These are phyloP conservation scores for Stomorhina lunata DNA, from an alignment of 2,888 invertebrate species.

Conservation along the genomic window DNA sequence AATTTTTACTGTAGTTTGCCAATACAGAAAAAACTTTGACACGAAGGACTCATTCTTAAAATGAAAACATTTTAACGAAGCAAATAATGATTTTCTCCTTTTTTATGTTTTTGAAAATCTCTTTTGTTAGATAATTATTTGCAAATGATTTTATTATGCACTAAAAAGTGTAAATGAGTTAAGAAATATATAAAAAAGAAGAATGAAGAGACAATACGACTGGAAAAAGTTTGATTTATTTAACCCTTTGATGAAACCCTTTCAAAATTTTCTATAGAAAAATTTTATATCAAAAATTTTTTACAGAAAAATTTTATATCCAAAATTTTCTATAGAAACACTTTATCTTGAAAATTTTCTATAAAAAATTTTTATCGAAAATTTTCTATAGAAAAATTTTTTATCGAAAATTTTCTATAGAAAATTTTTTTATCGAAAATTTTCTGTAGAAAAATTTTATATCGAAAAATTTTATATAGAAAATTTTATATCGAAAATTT, in stretches of 20 bases:
- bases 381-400: too few species aligned
- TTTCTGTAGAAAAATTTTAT: too few species aligned
- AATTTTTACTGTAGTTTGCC: conserved; percentile 5
- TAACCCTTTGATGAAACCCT: neutral
- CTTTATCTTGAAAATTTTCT: too few species aligned
- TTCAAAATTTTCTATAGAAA: too few species aligned
- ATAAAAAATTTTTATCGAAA: too few species aligned
- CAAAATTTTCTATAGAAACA: too few species aligned
- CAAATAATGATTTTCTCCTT: neutral
- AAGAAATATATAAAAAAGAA: neutral
- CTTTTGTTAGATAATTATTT: conserved; percentile 55
- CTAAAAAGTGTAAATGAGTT: conserved; percentile 14
- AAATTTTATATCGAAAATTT: too few species aligned
- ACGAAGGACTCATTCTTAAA: neutral
- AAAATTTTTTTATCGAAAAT: too few species aligned
- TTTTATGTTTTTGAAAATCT: conserved; percentile 3
- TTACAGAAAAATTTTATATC: too few species aligned
- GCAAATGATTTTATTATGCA: conserved; percentile 55
- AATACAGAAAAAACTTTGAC: neutral
- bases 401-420: too few species aligned
- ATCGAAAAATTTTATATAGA: too few species aligned
- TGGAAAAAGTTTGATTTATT: neutral
- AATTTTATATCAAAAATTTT: too few species aligned
- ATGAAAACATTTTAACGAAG: neutral
- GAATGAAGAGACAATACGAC: neutral